Evolutionary conservation across 1,140 invertebrate genomes (phyloP), one percentile per base, ranked within the genome.

Genomic region (Thaumatotibia leucotreta): DNA sequence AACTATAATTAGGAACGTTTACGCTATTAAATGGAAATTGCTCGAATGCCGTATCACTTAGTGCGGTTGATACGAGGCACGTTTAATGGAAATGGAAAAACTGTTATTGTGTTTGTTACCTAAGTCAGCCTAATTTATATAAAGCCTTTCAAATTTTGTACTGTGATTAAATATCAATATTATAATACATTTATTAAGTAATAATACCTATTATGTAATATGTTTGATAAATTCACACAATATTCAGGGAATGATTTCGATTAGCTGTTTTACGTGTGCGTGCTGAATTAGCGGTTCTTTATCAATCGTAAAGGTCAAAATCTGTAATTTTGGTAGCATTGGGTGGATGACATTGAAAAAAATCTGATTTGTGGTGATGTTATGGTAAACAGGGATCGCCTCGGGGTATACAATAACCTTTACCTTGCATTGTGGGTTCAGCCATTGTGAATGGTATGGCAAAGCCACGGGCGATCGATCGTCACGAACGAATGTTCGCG

Each of bases 381-480:
- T 31, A 31, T 58, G n/a, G 52, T 27, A 14, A 27, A 58, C 20
- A 58, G 24, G 23, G 68, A 73, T 61, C 77, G 72, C 79, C 77
- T 77, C 75, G 79, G 72, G 70, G n/a, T n/a, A 75, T 73, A 80
- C 82, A 83, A 84, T 87, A 82, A 85, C 84, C 81, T 85, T 87
- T 84, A 84, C 82, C 81, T 85, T 85, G 84, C 77, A 84, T 84
- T 84, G 79, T 86, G 50, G 52, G 22, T 52, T 2, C 8, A 17
- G 17, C 39, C 17, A 45, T 45, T 45, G 39, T 45, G 39, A 14
- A n/a, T n/a, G n/a, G 17, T 10, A 4, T 6, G 27, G 27, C 27
- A 4, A 10, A 14, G 39, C 39, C 5, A 2, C 33, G 10, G 11
- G n/a, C n/a, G n/a, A n/a, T n/a, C n/a, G n/a, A n/a, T n/a, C n/a